These are phyloP conservation scores for Pseudolycoriella hygida DNA, from an alignment of 2,888 invertebrate genomes.

Conservation along the genomic window DNA sequence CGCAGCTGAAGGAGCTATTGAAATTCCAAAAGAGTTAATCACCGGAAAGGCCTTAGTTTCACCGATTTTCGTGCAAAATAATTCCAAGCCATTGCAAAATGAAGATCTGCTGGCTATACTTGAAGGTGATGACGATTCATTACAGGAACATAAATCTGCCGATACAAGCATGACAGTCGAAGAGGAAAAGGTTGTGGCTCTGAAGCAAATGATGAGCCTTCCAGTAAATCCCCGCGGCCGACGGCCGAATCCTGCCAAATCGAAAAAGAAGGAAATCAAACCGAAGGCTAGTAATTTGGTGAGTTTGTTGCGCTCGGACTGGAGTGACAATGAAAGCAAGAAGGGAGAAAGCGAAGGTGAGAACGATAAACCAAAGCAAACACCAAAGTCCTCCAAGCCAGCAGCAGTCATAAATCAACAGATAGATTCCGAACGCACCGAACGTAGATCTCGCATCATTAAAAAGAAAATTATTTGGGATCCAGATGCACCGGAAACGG, in stretches of 20 bases:
- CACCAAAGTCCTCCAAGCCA: slow-evolving; percentile 3
- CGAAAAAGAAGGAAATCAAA: neutral
- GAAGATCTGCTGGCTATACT: slow-evolving; percentile 32
- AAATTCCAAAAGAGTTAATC: slow-evolving; percentile 10
- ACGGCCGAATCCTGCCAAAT: slow-evolving; percentile 10
- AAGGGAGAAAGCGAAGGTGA: slow-evolving; percentile 1
- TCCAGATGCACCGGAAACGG: slow-evolving; percentile 32
- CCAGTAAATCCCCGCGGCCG: slow-evolving; percentile 7
- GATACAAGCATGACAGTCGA: neutral
- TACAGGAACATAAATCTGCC: neutral
- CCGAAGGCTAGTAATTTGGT: slow-evolving; percentile 16
- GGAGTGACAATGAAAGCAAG: slow-evolving; percentile 23
- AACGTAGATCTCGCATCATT: slow-evolving; percentile 32
- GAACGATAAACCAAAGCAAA: neutral
- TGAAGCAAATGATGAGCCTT: slow-evolving; percentile 20
- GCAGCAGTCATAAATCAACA: neutral
- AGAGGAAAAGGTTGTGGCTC: slow-evolving; percentile 20
- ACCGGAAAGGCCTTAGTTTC: slow-evolving; percentile 4
- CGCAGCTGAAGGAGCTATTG: slow-evolving; percentile 7
- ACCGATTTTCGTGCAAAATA: slow-evolving; percentile 2
- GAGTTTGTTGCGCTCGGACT: slow-evolving; percentile 22
- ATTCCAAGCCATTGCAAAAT: slow-evolving; percentile 15
- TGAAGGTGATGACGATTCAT: slow-evolving; percentile 33
- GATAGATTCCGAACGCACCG: neutral
- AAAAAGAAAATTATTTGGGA: slow-evolving; percentile 61